A percentile compares a stretch with the other conserved stretches of the same genome.
Evolutionary conservation across 2,113 vertebrate genomes (phyloP).

Genomic region (Heptranchias perlo): DNA sequence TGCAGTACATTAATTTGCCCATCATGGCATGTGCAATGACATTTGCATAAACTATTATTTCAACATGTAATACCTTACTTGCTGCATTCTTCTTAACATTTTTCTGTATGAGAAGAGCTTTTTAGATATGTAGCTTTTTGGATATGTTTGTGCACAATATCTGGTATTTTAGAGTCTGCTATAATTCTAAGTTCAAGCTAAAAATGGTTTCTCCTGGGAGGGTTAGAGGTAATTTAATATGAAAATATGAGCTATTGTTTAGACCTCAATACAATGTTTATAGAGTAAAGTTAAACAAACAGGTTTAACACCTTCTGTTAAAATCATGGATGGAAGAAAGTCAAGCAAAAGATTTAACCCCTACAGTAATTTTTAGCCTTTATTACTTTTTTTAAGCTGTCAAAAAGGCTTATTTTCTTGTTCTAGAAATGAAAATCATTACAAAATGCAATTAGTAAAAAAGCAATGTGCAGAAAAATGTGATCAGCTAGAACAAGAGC

Average conservation of each 20-base stretch:
- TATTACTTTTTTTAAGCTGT: background rate
- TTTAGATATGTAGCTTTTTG: background rate
- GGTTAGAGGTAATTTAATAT: background rate
- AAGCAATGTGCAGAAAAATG: background rate
- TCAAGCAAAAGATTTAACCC: background rate
- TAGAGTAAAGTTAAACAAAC: background rate
- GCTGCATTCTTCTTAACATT: background rate
- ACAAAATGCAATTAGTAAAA: background rate
- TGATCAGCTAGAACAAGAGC: background rate
- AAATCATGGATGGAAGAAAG: background rate
- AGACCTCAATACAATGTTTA: background rate
- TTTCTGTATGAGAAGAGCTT: background rate
- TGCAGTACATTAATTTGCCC: background rate
- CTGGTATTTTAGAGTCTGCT: background rate
- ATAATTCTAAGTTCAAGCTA: background rate
- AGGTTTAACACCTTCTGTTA: background rate
- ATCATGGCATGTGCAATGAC: background rate
- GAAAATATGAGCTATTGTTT: background rate
- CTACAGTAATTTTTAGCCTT: background rate
- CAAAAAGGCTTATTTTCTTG: background rate
- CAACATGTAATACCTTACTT: background rate
- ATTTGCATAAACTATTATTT: background rate
- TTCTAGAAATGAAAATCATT: background rate
- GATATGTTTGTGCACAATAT: background rate
- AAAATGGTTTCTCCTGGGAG: background rate